Conservation (phyloP, 1,140 invertebrate genomes). For the Tenebrio molitor region DNA sequence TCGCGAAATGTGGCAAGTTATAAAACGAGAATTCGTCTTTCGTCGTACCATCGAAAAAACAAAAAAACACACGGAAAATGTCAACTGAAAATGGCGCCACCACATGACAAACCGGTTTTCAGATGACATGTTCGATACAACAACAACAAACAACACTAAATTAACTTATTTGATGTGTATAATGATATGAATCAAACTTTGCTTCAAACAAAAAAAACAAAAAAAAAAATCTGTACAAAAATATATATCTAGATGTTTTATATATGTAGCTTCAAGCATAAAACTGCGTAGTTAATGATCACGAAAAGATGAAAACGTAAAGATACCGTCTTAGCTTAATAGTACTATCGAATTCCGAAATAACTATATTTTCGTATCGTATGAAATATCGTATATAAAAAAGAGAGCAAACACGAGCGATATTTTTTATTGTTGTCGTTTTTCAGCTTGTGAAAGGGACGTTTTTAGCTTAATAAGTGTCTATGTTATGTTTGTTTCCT, state of each 20-base stretch:
- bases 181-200: constrained; percentile 43
- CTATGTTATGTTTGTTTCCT: constrained; percentile 59
- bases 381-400: constrained; percentile 54
- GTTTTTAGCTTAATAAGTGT: constrained; percentile 57
- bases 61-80: background rate
- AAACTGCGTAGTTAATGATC: constrained; percentile 44
- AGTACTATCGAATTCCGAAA: constrained; percentile 61
- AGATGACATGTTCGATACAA: constrained; percentile 16
- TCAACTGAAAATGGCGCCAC: background rate
- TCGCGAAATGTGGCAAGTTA: constrained; percentile 83
- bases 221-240: constrained; percentile 44
- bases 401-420: constrained; percentile 55
- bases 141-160: constrained; percentile 8
- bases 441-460: constrained; percentile 57
- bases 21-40: constrained; percentile 59
- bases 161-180: constrained; percentile 30
- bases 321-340: constrained; percentile 56
- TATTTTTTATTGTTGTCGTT: constrained; percentile 62
- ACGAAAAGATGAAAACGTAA: constrained; percentile 46
- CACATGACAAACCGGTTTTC: constrained; percentile 1
- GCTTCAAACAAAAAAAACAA: constrained; percentile 50
- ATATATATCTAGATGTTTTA: constrained; percentile 57
- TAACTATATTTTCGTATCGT: constrained; percentile 63
- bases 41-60: constrained; percentile 12
- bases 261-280: constrained; percentile 59